Base-by-base conservation (phyloP, 2,888 invertebrate species). In the Scrobipalpa atriplicella region DNA sequence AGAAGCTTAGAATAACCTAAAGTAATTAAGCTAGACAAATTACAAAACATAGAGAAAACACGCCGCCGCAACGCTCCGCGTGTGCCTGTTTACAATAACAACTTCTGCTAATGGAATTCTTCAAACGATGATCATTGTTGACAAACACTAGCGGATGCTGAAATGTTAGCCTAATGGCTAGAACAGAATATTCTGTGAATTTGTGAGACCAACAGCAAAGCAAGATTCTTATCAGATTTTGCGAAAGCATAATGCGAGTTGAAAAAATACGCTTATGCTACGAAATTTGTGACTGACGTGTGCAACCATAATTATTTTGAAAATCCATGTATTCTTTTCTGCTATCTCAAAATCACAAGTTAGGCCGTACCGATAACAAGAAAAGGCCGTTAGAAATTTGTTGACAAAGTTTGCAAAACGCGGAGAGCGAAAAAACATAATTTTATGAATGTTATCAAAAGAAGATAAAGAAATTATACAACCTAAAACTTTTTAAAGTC, bases 11-110 rank as follows among this genome's bases (percentile, higher is more conserved):
- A 66, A 38, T 66, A 65, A 58, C 41, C 16, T 11, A 10, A 2
- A 39, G 52, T 8, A 7, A 11, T 13, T 21, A 19, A 11, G 38
- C 13, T 51, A 41, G 52, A 16, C n/a, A 10, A 36, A 52, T 63
- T 63, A 52, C 52, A 63, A 63, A 62, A 63, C 10, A 36, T 63
- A 51, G 56, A 64, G 39, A 19, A 16, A 19, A n/a, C 36, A 36
- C 62, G 41, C 56, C 36, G 43, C 6, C 9, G 39, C 10, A 39
- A 19, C 47, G 61, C 62, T 16, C 69, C 78, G 79, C 81, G 79
- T 80, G 79, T 76, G 71, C 41, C 81, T 86, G 86, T 87, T 86
- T 86, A 86, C 83, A 78, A 80, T 70, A 79, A 79, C 77, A 80
- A 72, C 68, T 69, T 19, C 54, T 16, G 21, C 38, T 52, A 64